Evolutionary conservation across 2,888 invertebrate genomes (phyloP), one percentile per base, ranked within the genome.

Genomic region (Nomada lathburiana): DNA sequence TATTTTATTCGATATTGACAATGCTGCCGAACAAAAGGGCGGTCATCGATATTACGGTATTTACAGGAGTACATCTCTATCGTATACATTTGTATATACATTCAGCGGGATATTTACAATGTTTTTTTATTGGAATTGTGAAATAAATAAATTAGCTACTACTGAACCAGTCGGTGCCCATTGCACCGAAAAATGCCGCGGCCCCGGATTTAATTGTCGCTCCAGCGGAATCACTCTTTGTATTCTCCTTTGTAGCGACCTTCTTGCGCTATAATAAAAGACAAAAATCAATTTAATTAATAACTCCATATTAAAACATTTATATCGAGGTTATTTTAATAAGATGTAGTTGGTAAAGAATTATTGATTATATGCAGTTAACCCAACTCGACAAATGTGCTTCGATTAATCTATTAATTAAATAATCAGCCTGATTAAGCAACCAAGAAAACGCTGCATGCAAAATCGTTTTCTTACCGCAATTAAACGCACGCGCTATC

Each of bases 91-190:
- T 23, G 57, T 78, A 81, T 71, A 57, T 65, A 82, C 57, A 82
- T 50, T 57, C 44, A 64, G 50, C 36, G 26, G 44, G 57, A 50
- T 86, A 86, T 86, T 80, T 86, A 85, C 87, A 86, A 36, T 36
- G 50, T 57, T 53, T 57, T 57, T 70, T 10, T 29, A 70, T 20
- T 42, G 13, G 20, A 57, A 5, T 26, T 26, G 18, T 13, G n/a
- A 44, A 71, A 73, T 74, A 84, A 84, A 84, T 74, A 84, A 84
- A 77, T 89, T 90, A 94, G 86, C 92, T 91, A 29, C 93, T 89
- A 82, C 96, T 95, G 92, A 97, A 97, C 97, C 97, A 97, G 93
- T 97, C 97, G 13, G 97, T 96, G 10, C 97, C 96, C 96, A 97
- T 96, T 3, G 96, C 97, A 72, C 96, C 97, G 93, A 97, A 97